Evolutionary conservation across 2,797 vertebrate species (phyloP), one percentile per base, ranked within the genome.

Genomic region (Periparus ater): DNA sequence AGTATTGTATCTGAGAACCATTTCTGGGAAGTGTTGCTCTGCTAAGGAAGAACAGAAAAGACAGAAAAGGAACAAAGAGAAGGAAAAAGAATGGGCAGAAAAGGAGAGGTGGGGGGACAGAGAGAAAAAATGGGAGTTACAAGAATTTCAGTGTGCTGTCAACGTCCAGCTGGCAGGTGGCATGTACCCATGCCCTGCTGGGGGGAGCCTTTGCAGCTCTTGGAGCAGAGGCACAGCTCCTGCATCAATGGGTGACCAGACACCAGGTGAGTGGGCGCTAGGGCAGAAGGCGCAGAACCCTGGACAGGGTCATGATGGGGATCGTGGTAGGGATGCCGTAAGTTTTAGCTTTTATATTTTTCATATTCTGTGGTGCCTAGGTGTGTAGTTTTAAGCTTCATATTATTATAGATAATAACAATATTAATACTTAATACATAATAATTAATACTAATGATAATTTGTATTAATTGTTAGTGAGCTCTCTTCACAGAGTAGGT

Each of bases 151-250:
- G 26, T 7, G 53, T 34, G 53, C 51, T 6, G 7, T n/a, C 0
- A 0, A 38, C 1, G 4, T 54, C 18, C 12, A 11, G 4, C 44
- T 13, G 60, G 68, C 60, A 40, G 34, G 23, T 6, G 29, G 29
- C 0, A 0, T 13, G 34, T 13, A 7, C 42, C 38, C 4, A 1
- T 15, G 10, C 12, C 40, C n/a, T 27, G 9, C 18, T 2, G 1
- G 3, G 18, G 32, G 48, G 21, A 71, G n/a, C 40, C 40, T 55
- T 18, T 13, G 34, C 20, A 34, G 34, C 27, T 62, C 27, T 11
- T 1, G 3, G 67, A 72, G 48, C 57, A 72, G 32, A 72, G 32
- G n/a, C 40, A 38, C 21, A 32, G 48, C n/a, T 82, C n/a, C 40
- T 53, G 47, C 47, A 36, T 5, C 4, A 6, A 26, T 0, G 2